Conservation (phyloP, 2,797 vertebrate species). For the Cynopterus sphinx region DNA sequence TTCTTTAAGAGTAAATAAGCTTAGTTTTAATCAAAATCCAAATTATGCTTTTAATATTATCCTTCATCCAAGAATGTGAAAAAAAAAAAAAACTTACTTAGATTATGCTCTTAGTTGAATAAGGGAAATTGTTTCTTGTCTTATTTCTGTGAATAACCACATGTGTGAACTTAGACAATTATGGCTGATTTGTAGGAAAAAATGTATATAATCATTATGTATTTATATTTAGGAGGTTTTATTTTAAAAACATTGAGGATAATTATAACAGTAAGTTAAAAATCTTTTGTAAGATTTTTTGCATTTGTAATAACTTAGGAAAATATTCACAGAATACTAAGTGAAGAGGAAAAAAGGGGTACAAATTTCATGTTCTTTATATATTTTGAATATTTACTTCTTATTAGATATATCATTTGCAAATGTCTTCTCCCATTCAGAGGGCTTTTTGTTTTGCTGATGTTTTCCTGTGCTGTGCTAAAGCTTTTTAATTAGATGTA, state of each 20-base stretch:
- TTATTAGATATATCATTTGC: background rate
- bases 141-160: background rate
- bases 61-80: background rate
- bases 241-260: background rate
- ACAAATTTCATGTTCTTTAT: background rate
- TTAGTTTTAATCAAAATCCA: constrained; percentile 19
- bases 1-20: constrained; percentile 22
- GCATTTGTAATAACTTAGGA: constrained; percentile 16
- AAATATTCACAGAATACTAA: background rate
- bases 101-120: background rate
- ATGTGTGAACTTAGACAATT: background rate
- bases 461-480: background rate
- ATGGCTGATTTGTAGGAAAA: background rate
- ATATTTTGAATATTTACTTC: background rate
- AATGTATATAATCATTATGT: background rate
- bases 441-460: background rate
- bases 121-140: background rate
- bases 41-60: background rate
- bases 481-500: background rate
- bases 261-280: background rate
- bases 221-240: background rate
- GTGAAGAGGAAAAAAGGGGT: background rate
- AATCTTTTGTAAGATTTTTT: background rate
- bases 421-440: background rate
- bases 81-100: background rate